Conservation (phyloP, 2,797 vertebrate species). For the Parauchenoglanis ngamensis region DNA sequence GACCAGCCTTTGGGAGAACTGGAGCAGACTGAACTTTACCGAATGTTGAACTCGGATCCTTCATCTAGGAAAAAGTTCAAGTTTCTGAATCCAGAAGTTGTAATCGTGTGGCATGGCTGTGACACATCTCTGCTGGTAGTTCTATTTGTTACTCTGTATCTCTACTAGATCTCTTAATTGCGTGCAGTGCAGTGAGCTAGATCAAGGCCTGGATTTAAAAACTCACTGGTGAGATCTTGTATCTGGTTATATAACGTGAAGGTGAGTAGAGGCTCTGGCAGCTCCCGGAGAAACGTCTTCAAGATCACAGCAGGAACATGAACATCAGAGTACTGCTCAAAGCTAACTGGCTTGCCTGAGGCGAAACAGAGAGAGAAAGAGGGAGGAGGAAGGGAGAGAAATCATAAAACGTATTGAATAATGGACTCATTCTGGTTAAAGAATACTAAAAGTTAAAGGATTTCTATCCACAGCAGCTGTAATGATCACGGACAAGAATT, state of each 20-base stretch:
- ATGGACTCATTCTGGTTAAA: not conserved
- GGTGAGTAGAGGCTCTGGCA: conserved; percentile 84
- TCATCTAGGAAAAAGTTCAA: not conserved
- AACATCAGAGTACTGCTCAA: conserved; percentile 74
- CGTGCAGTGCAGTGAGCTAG: not conserved
- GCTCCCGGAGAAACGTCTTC: conserved; percentile 86
- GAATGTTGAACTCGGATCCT: not conserved
- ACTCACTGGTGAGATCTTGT: conserved; percentile 78
- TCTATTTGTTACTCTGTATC: not conserved
- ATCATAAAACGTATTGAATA: not conserved
- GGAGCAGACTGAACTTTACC: conserved; percentile 10
- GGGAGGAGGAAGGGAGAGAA: not conserved
- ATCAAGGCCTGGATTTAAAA: not conserved
- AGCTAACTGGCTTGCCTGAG: conserved; percentile 82
- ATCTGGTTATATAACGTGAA: conserved; percentile 76
- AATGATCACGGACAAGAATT: not conserved
- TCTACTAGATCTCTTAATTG: not conserved
- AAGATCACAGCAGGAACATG: conserved; percentile 83
- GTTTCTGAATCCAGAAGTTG: not conserved
- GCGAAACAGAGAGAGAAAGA: not conserved
- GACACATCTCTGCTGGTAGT: not conserved
- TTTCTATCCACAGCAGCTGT: not conserved
- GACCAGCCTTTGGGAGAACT: not conserved
- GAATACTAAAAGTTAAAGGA: not conserved
- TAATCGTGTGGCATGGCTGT: not conserved